A percentile compares a stretch with the other conserved stretches of the same genome.
Evolutionary conservation across 2,113 vertebrate species (phyloP).

Genomic region (Pygathrix nemaeus): DNA sequence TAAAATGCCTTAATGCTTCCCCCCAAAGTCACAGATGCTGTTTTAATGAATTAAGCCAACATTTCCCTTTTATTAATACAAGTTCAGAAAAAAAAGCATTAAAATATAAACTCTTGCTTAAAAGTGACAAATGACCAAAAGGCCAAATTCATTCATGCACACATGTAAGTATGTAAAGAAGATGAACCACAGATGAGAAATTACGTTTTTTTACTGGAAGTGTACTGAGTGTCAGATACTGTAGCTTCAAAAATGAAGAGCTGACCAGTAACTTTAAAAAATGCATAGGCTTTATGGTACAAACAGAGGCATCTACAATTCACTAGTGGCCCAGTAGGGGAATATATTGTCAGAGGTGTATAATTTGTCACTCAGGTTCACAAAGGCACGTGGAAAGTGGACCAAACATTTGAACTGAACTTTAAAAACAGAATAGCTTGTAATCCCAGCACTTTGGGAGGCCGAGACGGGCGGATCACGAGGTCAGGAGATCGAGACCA

Average conservation of each 20-base stretch:
- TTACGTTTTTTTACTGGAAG: not conserved
- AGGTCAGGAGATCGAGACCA: no score
- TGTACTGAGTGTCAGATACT: not conserved
- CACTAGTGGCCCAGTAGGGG: not conserved
- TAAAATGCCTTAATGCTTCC: slow-evolving; percentile 27
- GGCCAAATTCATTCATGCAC: not conserved
- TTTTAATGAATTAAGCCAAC: slow-evolving; percentile 36
- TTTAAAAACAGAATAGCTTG: not conserved
- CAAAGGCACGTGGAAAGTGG: not conserved
- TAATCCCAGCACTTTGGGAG: no score
- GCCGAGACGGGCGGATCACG: no score
- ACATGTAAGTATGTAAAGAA: not conserved
- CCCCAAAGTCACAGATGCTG: not conserved
- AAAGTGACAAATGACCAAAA: not conserved
- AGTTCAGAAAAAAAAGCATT: not conserved
- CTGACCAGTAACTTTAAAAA: not conserved
- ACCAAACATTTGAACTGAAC: not conserved
- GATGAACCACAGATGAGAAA: not conserved
- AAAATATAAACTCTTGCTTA: not conserved
- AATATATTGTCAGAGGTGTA: no score
- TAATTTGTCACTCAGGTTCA: not conserved
- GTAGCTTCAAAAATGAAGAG: not conserved
- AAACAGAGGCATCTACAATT: not conserved
- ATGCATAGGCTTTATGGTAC: not conserved
- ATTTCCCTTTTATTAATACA: slow-evolving; percentile 44